These are phyloP conservation scores for Chroicocephalus ridibundus DNA, from an alignment of 2,113 vertebrate species.

Conservation along the genomic window DNA sequence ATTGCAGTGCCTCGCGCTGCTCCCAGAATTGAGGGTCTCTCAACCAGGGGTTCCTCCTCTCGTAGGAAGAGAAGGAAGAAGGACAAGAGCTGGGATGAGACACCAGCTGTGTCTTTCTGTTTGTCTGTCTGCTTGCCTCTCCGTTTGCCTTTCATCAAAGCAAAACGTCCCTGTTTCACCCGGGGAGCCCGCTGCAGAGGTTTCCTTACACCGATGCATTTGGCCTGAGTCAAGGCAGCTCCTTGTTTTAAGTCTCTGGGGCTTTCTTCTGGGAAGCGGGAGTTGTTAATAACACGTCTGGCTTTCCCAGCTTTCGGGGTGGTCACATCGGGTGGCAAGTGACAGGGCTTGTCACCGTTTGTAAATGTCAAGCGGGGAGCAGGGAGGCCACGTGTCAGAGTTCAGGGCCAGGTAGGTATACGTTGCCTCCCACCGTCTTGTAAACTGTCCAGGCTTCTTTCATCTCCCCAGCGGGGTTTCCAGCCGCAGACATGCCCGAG, in stretches of 20 bases:
- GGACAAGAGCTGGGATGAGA: not conserved
- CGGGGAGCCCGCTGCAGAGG: not conserved
- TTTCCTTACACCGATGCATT: not conserved
- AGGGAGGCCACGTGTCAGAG: not conserved
- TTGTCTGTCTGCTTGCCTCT: not conserved
- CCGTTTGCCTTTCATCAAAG: not conserved
- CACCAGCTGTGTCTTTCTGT: not conserved
- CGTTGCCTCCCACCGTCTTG: not conserved
- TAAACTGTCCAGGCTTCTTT: not conserved
- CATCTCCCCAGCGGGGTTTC: not conserved
- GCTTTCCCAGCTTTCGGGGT: not conserved
- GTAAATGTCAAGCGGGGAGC: not conserved
- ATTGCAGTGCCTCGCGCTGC: not conserved
- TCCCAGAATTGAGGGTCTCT: not conserved
- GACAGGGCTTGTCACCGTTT: not conserved
- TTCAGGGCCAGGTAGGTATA: not conserved
- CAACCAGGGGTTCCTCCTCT: not conserved
- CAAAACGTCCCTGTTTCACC: not conserved
- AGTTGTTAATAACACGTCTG: not conserved
- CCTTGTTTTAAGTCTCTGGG: not conserved
- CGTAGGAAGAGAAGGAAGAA: not conserved
- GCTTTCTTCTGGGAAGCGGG: not conserved
- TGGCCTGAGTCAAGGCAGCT: not conserved
- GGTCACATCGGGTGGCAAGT: not conserved
- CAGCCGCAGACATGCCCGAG: fast-evolving